Percentiles rank a stretch among this genome's conserved stretches.
These are phyloP conservation scores for Drosophila paracracens DNA, from an alignment of 2,888 invertebrate genomes.

Conservation along the genomic window DNA sequence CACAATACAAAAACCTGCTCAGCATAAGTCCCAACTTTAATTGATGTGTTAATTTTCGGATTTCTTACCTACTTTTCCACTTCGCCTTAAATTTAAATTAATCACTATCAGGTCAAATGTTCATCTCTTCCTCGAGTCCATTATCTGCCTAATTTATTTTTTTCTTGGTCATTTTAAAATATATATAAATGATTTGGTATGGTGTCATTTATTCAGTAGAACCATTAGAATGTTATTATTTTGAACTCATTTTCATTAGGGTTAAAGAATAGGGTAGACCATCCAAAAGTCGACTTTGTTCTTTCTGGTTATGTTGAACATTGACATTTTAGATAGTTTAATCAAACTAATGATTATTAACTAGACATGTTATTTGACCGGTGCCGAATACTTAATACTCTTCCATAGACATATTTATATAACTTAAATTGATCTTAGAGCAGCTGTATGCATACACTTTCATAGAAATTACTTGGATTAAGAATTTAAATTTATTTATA, in stretches of 20 bases:
- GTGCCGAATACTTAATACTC: not conserved
- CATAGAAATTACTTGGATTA: not conserved
- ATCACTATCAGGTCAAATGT: constrained; percentile 10
- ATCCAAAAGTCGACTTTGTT: not conserved
- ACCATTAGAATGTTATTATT: not conserved
- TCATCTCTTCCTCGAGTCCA: not conserved
- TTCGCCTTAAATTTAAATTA: constrained; percentile 24
- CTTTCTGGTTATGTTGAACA: not conserved
- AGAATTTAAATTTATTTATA: not conserved
- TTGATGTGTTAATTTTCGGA: constrained; percentile 17
- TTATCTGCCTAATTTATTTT: not conserved
- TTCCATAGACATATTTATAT: not conserved
- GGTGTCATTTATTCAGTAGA: not conserved
- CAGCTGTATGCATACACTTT: not conserved
- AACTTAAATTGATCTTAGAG: not conserved
- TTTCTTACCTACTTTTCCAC: constrained; percentile 14
- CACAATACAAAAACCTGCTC: constrained; percentile 43
- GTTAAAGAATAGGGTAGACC: not conserved
- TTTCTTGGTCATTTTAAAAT: not conserved
- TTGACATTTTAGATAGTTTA: not conserved
- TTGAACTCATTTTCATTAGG: not conserved
- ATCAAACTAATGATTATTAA: not conserved
- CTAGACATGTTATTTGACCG: not conserved
- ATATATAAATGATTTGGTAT: not conserved
- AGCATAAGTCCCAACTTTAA: constrained; percentile 8